These are phyloP conservation scores for Sarcophaga subvicina DNA, from an alignment of 2,888 invertebrate species.

Conservation along the genomic window DNA sequence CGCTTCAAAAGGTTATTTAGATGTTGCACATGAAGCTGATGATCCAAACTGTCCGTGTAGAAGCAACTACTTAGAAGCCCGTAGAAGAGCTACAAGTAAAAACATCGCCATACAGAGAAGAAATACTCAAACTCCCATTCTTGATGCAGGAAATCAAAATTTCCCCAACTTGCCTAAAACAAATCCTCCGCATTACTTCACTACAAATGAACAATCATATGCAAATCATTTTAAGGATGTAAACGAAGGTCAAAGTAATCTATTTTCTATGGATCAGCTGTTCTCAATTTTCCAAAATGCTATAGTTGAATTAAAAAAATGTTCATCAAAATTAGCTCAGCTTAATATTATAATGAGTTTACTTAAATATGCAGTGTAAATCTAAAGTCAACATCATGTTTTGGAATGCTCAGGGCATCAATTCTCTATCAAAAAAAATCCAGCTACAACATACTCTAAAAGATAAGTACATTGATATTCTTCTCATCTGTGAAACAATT, in stretches of 20 bases:
- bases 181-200: neutral
- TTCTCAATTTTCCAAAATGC: conserved; percentile 18
- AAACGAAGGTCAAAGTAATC: neutral
- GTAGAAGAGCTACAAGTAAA: neutral
- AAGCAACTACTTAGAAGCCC: neutral
- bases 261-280: conserved; percentile 9
- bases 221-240: neutral
- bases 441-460: conserved; percentile 13
- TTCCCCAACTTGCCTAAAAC: neutral
- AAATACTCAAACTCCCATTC: neutral
- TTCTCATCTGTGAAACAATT: conserved; percentile 2
- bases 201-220: neutral
- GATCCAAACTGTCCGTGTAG: conserved; percentile 20
- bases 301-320: neutral
- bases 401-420: conserved; percentile 34
- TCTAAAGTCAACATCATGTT: neutral
- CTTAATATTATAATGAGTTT: neutral
- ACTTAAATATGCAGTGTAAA: conserved; percentile 4
- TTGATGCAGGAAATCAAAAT: neutral
- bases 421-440: neutral
- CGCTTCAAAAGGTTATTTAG: neutral
- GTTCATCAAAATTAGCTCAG: neutral
- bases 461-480: conserved; percentile 13
- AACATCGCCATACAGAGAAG: neutral
- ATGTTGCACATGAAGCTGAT: too few relatives aligned